Evolutionary conservation across 2,888 invertebrate genomes (phyloP).

Genomic region (Xylota segnis): DNA sequence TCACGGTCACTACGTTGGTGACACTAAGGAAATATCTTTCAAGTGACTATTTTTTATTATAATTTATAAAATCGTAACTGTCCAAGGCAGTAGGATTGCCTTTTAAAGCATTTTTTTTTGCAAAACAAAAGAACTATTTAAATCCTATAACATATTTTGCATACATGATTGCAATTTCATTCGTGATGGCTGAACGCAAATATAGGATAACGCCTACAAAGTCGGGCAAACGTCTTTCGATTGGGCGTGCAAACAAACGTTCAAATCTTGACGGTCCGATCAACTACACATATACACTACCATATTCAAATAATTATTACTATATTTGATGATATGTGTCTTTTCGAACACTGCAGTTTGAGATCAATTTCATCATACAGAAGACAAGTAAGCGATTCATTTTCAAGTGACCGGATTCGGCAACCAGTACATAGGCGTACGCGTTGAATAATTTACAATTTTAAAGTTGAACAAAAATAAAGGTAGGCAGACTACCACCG

Average conservation of each 20-base stretch:
- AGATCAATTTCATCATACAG: conserved; percentile 24
- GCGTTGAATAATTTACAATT: conserved; percentile 51
- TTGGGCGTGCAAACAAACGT: conserved; percentile 26
- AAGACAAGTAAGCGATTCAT: conserved; percentile 44
- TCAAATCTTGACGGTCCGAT: conserved; percentile 13
- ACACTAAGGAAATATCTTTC: not conserved
- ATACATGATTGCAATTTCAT: conserved; percentile 40
- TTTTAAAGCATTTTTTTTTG: not conserved
- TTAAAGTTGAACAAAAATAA: conserved; percentile 18
- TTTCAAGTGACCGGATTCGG: conserved; percentile 67
- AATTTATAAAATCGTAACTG: not conserved
- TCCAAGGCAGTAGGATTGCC: not conserved
- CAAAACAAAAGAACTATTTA: not conserved
- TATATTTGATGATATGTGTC: conserved; percentile 39
- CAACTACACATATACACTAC: conserved; percentile 15
- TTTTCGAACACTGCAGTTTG: conserved; percentile 12
- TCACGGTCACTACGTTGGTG: not conserved
- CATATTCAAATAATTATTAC: conserved; percentile 11
- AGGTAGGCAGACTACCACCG: conserved; percentile 62
- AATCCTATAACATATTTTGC: not conserved
- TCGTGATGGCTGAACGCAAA: not conserved
- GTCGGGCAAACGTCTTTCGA: conserved; percentile 26
- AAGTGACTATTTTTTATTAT: not conserved
- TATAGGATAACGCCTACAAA: conserved; percentile 38
- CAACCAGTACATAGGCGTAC: conserved; percentile 41